Evolutionary conservation across 2,797 vertebrate species (phyloP).

Genomic region (Hippoglossus hippoglossus): DNA sequence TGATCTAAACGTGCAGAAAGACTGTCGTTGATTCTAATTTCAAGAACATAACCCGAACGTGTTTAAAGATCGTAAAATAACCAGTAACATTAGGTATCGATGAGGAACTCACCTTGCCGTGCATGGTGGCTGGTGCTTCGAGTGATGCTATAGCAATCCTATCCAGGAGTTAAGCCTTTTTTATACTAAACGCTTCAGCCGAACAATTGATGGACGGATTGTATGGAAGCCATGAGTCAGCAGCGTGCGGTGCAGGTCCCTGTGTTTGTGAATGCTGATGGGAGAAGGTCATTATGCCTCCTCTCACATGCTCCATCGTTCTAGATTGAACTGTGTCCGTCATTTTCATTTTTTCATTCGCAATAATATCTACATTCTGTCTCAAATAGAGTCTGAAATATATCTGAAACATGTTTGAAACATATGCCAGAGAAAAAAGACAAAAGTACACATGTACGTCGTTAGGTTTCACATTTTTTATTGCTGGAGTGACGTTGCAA

Average conservation of each 20-base stretch:
- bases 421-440: too few species aligned
- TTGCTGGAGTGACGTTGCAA: too few species aligned
- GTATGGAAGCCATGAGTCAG: conserved; percentile 59
- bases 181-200: conserved; percentile 66
- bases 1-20: too few species aligned
- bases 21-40: too few species aligned
- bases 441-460: too few species aligned
- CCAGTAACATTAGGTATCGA: too few species aligned
- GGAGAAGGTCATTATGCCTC: conserved; percentile 52
- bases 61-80: too few species aligned
- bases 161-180: conserved; percentile 63
- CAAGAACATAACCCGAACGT: too few species aligned
- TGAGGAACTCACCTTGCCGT: conserved; percentile 55
- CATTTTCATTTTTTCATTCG: background rate
- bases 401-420: too few species aligned
- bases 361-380: too few species aligned
- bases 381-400: too few species aligned
- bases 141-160: conserved; percentile 51
- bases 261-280: conserved; percentile 62
- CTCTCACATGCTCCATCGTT: conserved; percentile 32
- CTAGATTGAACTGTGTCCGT: conserved; percentile 38
- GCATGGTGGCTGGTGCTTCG: conserved; percentile 65
- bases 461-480: too few species aligned
- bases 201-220: conserved; percentile 65
- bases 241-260: conserved; percentile 37